These are phyloP conservation scores for Crotalus horridus DNA, from an alignment of 2,113 vertebrate genomes.

Conservation along the genomic window DNA sequence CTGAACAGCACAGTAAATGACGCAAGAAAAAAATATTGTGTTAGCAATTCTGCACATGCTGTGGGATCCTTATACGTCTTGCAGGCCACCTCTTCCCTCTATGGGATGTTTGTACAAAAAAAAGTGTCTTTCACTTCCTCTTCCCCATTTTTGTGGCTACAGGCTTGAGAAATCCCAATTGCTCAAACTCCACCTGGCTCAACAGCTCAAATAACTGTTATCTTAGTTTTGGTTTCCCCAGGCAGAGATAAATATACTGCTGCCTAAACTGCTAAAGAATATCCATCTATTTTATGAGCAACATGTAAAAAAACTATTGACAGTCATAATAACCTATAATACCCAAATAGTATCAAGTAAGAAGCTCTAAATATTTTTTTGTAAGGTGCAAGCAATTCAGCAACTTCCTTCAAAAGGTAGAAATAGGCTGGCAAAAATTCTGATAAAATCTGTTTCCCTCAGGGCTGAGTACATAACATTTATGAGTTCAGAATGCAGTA, in stretches of 20 bases:
- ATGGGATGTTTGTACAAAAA: background rate
- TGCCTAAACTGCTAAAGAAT: slow-evolving; percentile 10
- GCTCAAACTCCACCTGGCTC: slow-evolving; percentile 33
- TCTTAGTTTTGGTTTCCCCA: slow-evolving; percentile 17
- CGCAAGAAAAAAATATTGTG: background rate
- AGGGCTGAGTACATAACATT: background rate
- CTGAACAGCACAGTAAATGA: background rate
- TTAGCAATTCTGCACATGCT: slow-evolving; percentile 9
- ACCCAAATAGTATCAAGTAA: background rate
- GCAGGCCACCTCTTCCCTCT: background rate
- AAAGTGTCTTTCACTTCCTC: slow-evolving; percentile 45
- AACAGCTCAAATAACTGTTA: slow-evolving; percentile 34
- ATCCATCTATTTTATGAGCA: background rate
- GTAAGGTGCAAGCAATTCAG: background rate
- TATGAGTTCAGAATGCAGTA: background rate
- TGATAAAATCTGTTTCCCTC: background rate
- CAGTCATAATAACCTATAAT: background rate
- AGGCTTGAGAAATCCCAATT: slow-evolving; percentile 57
- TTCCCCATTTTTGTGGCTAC: slow-evolving; percentile 62
- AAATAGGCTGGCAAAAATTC: background rate
- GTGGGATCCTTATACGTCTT: background rate
- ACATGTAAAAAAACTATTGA: background rate
- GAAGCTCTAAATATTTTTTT: background rate
- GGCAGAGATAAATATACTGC: slow-evolving; percentile 14
- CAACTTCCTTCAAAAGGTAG: background rate